Evolutionary conservation across 2,888 invertebrate species (phyloP).

Genomic region (Papilio protenor): DNA sequence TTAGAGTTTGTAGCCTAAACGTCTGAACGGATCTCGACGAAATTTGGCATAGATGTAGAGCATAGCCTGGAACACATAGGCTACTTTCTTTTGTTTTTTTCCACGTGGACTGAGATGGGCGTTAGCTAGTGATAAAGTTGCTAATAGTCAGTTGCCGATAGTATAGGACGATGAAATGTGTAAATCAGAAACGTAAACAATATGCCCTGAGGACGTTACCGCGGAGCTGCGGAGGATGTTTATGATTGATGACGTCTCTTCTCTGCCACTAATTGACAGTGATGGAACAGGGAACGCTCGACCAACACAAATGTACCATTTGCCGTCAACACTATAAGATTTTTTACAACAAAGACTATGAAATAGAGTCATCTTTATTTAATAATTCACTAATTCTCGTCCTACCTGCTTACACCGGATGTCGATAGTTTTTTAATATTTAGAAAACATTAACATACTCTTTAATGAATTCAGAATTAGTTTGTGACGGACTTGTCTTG

Average conservation of each 20-base stretch:
- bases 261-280: slow-evolving; percentile 82
- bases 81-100: no score
- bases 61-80: no score
- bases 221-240: slow-evolving; percentile 59
- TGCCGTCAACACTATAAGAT: slow-evolving; percentile 43
- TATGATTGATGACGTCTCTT: slow-evolving; percentile 81
- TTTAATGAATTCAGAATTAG: slow-evolving; percentile 35
- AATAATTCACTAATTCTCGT: neutral
- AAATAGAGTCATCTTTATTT: neutral
- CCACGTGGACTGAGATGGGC: no score
- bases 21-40: no score
- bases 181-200: slow-evolving; percentile 54
- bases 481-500: slow-evolving; percentile 18
- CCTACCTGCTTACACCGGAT: slow-evolving; percentile 36
- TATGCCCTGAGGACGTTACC: slow-evolving; percentile 69
- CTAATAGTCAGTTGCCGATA: neutral
- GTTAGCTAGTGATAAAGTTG: neutral
- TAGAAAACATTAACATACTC: slow-evolving; percentile 15
- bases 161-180: slow-evolving; percentile 4
- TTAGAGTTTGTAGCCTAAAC: no score
- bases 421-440: slow-evolving; percentile 37
- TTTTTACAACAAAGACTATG: neutral
- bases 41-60: no score
- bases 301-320: slow-evolving; percentile 58
- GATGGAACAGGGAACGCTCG: slow-evolving; percentile 76